Conservation (phyloP, 2,888 invertebrate genomes). For the Hydrotaea cyrtoneurina region DNA sequence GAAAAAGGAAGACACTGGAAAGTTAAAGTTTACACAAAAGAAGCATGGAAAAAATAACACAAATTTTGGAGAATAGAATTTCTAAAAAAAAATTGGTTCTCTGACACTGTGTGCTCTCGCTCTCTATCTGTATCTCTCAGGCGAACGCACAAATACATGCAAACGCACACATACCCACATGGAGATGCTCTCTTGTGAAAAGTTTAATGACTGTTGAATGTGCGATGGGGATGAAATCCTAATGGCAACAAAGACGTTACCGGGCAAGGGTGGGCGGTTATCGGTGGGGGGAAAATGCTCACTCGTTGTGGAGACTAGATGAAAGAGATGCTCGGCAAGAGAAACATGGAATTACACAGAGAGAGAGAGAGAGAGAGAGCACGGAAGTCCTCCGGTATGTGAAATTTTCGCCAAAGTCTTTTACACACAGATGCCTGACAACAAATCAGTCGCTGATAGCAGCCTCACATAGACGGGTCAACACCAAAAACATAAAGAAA, state of each 20-base stretch:
- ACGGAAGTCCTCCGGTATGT: neutral
- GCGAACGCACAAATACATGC: neutral
- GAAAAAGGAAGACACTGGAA: conserved; percentile 33
- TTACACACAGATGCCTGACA: conserved; percentile 64
- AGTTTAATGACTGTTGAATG: conserved; percentile 63
- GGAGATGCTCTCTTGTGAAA: conserved; percentile 5
- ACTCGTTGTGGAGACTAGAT: conserved; percentile 53
- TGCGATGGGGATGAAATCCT: conserved; percentile 5
- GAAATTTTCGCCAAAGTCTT: conserved; percentile 36
- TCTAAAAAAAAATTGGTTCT: conserved; percentile 9
- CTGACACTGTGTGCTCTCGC: neutral
- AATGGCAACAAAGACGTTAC: neutral
- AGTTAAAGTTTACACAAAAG: conserved; percentile 16
- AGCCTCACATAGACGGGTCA: conserved; percentile 67
- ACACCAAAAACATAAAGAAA: conserved; percentile 23
- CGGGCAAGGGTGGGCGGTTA: neutral
- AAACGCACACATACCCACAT: conserved; percentile 6
- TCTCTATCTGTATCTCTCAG: neutral
- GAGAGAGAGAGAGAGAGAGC: conserved; percentile 32
- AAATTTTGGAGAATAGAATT: conserved; percentile 43
- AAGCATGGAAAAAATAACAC: conserved; percentile 5
- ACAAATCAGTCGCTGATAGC: conserved; percentile 67
- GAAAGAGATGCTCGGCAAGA: conserved; percentile 50
- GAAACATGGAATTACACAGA: conserved; percentile 1
- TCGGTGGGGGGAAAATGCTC: neutral